These are phyloP conservation scores for Tinea trinotella DNA, from an alignment of 2,888 invertebrate species.

Conservation along the genomic window DNA sequence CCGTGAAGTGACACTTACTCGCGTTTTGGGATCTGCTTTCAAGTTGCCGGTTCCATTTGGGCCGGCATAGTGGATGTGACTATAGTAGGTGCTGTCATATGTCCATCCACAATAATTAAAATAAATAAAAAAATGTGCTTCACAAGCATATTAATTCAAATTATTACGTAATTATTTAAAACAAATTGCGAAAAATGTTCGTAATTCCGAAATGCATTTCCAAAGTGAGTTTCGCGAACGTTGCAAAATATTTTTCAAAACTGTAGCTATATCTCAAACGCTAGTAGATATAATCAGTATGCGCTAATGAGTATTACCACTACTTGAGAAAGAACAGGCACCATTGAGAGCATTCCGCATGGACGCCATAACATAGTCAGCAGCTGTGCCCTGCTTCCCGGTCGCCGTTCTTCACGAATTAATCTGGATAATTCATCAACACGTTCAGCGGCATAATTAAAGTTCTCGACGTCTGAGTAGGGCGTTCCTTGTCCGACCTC, in stretches of 20 bases:
- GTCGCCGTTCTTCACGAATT: conserved; percentile 44
- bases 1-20: no score
- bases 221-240: not conserved
- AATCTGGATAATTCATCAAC: conserved; percentile 60
- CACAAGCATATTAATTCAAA: no score
- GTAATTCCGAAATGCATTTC: not conserved
- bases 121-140: no score
- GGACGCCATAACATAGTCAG: conserved; percentile 26
- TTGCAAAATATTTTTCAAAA: not conserved
- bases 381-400: conserved; percentile 62
- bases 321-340: conserved; percentile 41
- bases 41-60: no score
- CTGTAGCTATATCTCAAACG: not conserved
- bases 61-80: no score
- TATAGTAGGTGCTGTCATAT: no score
- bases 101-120: no score
- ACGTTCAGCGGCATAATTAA: conserved; percentile 38
- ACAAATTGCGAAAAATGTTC: not conserved
- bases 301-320: conserved; percentile 20
- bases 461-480: conserved; percentile 19
- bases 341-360: conserved; percentile 48
- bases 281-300: conserved; percentile 17
- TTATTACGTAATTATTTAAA: not conserved
- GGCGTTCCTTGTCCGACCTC: conserved; percentile 2
- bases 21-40: no score